These are phyloP conservation scores for Nothoprocta perdicaria DNA, from an alignment of 2,113 vertebrate species.

Conservation along the genomic window DNA sequence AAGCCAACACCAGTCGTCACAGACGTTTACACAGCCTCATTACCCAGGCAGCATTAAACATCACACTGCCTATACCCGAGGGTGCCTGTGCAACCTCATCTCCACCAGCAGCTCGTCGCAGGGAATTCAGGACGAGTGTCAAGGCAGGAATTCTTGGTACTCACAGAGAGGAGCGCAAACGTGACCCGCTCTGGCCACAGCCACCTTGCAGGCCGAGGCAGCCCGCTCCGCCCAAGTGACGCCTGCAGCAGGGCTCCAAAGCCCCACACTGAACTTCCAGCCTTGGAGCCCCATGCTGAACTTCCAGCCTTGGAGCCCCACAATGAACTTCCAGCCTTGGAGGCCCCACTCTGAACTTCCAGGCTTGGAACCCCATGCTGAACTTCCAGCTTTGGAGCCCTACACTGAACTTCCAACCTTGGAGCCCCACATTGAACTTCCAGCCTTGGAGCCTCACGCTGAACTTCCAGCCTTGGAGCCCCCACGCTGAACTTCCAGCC, in stretches of 20 bases:
- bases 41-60: not conserved
- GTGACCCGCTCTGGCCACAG: not conserved
- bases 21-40: rapidly evolving
- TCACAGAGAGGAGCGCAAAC: not conserved
- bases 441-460: too few species aligned
- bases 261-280: too few species aligned
- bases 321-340: too few species aligned
- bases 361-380: too few species aligned
- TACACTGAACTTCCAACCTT: too few species aligned
- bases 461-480: too few species aligned
- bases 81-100: not conserved
- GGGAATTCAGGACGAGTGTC: not conserved
- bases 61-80: not conserved
- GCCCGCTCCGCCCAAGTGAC: not conserved
- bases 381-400: too few species aligned
- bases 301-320: too few species aligned
- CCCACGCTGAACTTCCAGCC: too few species aligned
- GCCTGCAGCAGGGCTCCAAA: not conserved
- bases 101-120: not conserved
- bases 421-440: too few species aligned
- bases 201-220: not conserved
- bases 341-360: too few species aligned
- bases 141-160: not conserved
- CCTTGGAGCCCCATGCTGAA: too few species aligned
- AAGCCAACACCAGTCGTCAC: rapidly evolving